A percentile compares a stretch with the other conserved stretches of the same genome.
Evolutionary conservation across 2,797 vertebrate species (phyloP).

Genomic region (Tragopan temminckii): DNA sequence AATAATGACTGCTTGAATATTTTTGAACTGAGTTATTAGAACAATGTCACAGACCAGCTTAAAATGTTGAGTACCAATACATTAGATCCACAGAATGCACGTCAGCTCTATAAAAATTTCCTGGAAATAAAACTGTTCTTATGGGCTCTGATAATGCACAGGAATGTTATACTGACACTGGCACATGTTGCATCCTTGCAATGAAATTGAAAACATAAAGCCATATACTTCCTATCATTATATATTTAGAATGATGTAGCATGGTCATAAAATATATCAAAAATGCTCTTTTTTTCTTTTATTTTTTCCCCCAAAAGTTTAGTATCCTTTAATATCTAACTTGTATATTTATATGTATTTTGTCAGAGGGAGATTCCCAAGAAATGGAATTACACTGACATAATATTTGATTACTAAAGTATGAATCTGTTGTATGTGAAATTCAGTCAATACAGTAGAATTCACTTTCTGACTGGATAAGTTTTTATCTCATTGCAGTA

Average conservation of each 20-base stretch:
- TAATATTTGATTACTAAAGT: not conserved
- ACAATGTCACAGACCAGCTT: not conserved
- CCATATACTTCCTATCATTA: fast-evolving
- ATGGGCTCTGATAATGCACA: not conserved
- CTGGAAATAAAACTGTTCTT: not conserved
- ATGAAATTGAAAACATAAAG: not conserved
- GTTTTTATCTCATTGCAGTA: conserved; percentile 49
- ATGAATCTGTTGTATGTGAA: not conserved
- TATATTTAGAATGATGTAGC: not conserved
- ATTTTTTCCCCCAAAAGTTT: not conserved
- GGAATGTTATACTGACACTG: not conserved
- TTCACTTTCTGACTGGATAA: not conserved
- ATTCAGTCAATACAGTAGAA: not conserved
- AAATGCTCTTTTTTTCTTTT: not conserved
- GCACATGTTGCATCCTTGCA: not conserved
- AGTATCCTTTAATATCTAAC: not conserved
- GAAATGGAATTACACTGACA: not conserved
- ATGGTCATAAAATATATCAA: not conserved
- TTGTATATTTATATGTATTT: not conserved
- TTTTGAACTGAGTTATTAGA: not conserved
- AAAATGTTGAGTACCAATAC: not conserved
- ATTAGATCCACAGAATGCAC: not conserved
- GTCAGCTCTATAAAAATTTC: not conserved
- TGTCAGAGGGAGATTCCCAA: not conserved
- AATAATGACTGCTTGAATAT: not conserved